Percentiles rank a stretch among this genome's conserved stretches.
phyloP scores from a whole-genome alignment of 2,888 invertebrate species.

The Eupithecia vulgata region DNA sequence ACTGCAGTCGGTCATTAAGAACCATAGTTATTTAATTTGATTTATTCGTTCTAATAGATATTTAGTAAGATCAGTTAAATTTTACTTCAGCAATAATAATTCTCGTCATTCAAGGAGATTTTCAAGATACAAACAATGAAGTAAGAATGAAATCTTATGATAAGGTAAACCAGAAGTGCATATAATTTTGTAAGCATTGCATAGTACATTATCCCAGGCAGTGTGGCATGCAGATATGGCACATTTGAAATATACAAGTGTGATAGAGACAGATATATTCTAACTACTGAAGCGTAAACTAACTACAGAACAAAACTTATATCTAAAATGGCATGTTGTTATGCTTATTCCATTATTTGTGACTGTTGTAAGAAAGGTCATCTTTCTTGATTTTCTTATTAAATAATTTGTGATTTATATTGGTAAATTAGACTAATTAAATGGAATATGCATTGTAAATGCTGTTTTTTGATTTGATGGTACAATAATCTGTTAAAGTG shows the following conservation, averaged over 20 bases:
- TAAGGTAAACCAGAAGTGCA: conserved; percentile 15
- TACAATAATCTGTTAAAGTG: conserved; percentile 30
- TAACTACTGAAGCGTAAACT: conserved; percentile 55
- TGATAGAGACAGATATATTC: conserved; percentile 50
- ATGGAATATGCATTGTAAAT: conserved; percentile 12
- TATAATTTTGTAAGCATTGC: conserved; percentile 33
- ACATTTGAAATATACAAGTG: conserved; percentile 49
- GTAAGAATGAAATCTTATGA: neutral
- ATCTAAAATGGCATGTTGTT: neutral
- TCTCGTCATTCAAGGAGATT: neutral
- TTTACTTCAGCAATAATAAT: neutral
- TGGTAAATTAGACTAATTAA: neutral
- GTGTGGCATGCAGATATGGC: conserved; percentile 64
- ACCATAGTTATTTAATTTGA: neutral
- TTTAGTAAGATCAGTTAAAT: neutral
- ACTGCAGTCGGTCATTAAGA: too few relatives aligned
- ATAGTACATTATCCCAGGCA: conserved; percentile 66
- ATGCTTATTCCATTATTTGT: conserved; percentile 6
- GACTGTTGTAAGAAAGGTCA: too few relatives aligned
- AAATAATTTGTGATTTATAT: neutral
- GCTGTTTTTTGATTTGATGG: neutral
- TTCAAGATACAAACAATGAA: neutral
- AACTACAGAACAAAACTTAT: conserved; percentile 31
- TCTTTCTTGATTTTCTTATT: neutral
- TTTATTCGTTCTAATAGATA: too few relatives aligned